Conservation (phyloP, 1,140 invertebrate genomes). For the Sycobia sp. region DNA sequence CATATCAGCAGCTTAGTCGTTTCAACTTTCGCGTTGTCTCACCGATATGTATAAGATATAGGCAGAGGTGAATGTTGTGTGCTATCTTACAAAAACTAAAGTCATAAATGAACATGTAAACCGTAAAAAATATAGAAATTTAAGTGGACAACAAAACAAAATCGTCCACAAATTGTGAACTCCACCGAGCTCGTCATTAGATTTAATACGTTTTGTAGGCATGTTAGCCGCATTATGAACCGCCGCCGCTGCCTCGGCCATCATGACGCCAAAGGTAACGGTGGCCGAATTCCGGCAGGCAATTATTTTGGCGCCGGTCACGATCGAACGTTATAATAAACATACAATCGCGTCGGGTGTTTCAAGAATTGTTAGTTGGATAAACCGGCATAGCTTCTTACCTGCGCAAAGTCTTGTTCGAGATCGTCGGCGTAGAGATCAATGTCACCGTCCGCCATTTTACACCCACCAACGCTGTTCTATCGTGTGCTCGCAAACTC, state of each 20-base stretch:
- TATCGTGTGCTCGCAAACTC: too few species aligned
- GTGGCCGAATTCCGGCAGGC: conserved; percentile 6
- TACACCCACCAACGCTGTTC: conserved; percentile 62
- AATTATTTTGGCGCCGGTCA: not conserved
- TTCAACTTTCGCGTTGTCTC: conserved; percentile 5
- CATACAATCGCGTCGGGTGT: not conserved
- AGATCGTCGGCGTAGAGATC: conserved; percentile 96
- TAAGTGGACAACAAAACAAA: not conserved
- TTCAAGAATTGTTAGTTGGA: not conserved
- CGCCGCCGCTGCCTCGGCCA: not conserved
- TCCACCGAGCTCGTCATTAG: not conserved
- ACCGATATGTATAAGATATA: too few species aligned
- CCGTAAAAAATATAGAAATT: too few species aligned
- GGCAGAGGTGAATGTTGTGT: not conserved
- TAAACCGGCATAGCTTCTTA: conserved; percentile 58
- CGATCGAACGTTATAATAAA: not conserved
- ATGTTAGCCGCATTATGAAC: too few species aligned
- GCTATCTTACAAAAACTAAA: too few species aligned
- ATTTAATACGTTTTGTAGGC: too few species aligned
- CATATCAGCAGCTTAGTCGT: conserved; percentile 2
- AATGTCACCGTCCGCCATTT: conserved; percentile 95
- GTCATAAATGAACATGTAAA: too few species aligned
- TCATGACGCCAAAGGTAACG: conserved; percentile 18
- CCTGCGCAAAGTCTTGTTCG: conserved; percentile 91
- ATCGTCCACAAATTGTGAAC: too few species aligned